Evolutionary conservation across 2,113 vertebrate species (phyloP).

Genomic region (Galeopterus variegatus): DNA sequence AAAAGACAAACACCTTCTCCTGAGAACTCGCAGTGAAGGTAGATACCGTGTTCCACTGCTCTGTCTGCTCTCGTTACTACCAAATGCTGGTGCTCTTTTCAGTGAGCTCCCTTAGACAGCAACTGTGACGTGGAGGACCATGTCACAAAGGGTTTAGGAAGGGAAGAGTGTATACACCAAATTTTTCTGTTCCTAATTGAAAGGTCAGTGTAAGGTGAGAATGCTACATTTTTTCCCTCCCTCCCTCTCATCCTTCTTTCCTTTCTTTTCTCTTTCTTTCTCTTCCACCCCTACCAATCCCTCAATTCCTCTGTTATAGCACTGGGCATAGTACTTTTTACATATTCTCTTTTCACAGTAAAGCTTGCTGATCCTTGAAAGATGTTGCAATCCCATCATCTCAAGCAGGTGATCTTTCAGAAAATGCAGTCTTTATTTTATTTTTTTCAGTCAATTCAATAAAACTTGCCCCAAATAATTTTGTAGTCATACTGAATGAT

Average conservation of each 20-base stretch:
- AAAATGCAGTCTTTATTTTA: background rate
- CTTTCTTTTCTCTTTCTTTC: background rate
- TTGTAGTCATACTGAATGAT: conserved; percentile 7
- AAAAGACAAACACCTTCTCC: conserved; percentile 72
- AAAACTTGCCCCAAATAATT: conserved; percentile 3
- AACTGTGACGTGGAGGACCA: background rate
- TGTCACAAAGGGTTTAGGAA: background rate
- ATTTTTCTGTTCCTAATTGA: background rate
- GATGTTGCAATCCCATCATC: background rate
- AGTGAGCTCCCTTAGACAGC: background rate
- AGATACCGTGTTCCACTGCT: background rate
- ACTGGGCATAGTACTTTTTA: background rate
- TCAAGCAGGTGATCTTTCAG: conserved; percentile 20
- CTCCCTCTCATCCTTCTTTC: background rate
- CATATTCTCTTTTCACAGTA: background rate
- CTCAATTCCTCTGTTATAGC: background rate
- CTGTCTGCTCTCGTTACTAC: background rate
- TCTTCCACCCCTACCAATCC: background rate
- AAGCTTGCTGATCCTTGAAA: background rate
- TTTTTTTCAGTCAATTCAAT: background rate
- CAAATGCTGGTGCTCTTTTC: background rate
- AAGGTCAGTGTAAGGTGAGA: background rate
- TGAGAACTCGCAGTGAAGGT: conserved; percentile 40
- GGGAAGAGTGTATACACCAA: background rate
- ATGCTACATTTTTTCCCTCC: too few species aligned